Evolutionary conservation across 2,113 vertebrate genomes (phyloP).

Genomic region (Misgurnus mizolepis): DNA sequence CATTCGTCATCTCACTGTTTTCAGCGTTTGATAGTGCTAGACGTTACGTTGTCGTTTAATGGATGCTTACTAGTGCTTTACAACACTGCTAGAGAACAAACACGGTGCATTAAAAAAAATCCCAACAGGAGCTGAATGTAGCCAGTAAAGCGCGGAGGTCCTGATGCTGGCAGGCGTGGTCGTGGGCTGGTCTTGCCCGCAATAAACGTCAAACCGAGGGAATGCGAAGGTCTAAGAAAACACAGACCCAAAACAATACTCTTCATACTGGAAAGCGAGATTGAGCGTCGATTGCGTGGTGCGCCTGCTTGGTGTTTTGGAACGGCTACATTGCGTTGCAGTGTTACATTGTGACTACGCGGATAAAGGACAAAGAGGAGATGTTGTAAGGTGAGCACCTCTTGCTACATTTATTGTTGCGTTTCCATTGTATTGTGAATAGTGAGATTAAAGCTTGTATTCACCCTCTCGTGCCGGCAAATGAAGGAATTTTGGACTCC

Average conservation of each 20-base stretch:
- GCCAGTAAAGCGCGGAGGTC: background rate
- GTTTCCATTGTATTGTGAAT: background rate
- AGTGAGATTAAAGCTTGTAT: background rate
- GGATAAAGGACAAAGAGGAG: slow-evolving; percentile 53
- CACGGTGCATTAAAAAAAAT: background rate
- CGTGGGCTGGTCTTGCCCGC: slow-evolving; percentile 70
- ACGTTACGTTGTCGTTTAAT: background rate
- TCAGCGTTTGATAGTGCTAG: background rate
- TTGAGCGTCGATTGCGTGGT: background rate
- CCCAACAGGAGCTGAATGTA: background rate
- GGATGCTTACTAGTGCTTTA: background rate
- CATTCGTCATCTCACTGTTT: background rate
- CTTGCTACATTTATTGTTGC: background rate
- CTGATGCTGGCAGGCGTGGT: slow-evolving; percentile 72
- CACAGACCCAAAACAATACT: background rate
- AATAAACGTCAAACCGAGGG: slow-evolving; percentile 41
- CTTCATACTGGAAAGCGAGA: background rate
- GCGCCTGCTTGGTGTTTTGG: background rate
- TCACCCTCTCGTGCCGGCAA: too few relatives aligned
- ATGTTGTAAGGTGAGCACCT: slow-evolving; percentile 71
- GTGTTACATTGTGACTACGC: slow-evolving; percentile 7
- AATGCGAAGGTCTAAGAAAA: slow-evolving; percentile 23
- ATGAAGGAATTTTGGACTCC: background rate
- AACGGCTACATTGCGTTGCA: background rate
- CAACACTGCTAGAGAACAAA: background rate